A percentile compares a stretch with the other conserved stretches of the same genome.
Conservation (phyloP, 23 tunicate species). For the Trididemnum clinides region DNA sequence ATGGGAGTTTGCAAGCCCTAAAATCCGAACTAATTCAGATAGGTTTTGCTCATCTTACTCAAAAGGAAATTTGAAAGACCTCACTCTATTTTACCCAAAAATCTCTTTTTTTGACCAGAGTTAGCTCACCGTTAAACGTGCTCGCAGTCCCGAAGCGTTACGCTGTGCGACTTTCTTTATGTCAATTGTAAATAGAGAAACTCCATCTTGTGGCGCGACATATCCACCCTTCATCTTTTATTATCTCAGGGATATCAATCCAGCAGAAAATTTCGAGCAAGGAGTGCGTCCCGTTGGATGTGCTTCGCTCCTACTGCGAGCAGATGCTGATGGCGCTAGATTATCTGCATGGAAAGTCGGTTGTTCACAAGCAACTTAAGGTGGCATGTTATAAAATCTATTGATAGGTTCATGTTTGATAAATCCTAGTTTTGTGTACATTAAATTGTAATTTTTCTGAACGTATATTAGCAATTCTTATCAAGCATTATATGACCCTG, state of each 20-base stretch:
- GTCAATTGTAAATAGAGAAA: neutral
- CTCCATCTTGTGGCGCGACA: too few species aligned
- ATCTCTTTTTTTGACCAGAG: too few species aligned
- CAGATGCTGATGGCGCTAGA: conserved; percentile 73
- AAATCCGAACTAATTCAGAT: too few species aligned
- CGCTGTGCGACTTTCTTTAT: neutral
- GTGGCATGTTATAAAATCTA: conserved; percentile 24
- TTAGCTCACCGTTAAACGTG: too few species aligned
- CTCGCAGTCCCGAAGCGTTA: neutral
- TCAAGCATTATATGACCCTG: neutral
- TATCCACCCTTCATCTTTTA: neutral
- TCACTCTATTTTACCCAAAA: too few species aligned
- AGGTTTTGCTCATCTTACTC: too few species aligned
- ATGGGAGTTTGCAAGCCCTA: too few species aligned
- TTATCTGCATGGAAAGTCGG: conserved; percentile 73
- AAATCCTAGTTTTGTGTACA: too few species aligned
- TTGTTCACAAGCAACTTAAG: conserved; percentile 78
- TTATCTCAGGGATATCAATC: conserved; percentile 44
- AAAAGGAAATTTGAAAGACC: too few species aligned
- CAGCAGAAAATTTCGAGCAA: conserved; percentile 56
- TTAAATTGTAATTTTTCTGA: too few species aligned
- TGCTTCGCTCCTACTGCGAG: conserved; percentile 53
- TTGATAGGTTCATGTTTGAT: too few species aligned
- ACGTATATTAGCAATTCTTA: too few species aligned
- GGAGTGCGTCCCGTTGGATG: conserved; percentile 36